Base-by-base conservation (phyloP, 1,140 invertebrate species). In the Pollicipes pollicipes region DNA sequence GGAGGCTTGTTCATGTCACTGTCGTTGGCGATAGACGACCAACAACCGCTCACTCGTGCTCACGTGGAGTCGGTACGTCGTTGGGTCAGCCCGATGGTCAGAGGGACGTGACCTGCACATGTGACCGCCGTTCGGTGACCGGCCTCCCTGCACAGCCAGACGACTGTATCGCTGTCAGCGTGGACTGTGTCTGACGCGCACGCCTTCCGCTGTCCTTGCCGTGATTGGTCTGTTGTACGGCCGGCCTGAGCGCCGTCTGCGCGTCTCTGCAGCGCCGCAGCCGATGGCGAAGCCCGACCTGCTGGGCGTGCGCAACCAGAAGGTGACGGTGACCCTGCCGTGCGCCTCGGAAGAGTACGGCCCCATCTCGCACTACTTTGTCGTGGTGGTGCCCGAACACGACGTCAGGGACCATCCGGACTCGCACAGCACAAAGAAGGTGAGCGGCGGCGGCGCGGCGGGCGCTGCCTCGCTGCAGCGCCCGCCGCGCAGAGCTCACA, bases 311-410 rank as follows among this genome's bases (percentile, higher is more conserved):
- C 86, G 91, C 29, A 89, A 89, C 77, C 84, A 86, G 77, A 90
- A 92, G 80, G 92, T 97, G 73, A 87, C 88, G 69, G 90, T 98
- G 26, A 91, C 93, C 73, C 79, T 98, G 75, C 91, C 92, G 3
- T 91, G 93, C 82, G 95, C 97, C 0, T 96, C 93, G 0, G 95
- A 98, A 82, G 95, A 97, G 80, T 97, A 97, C 78, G 97, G 97
- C n/a, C 95, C 93, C 0, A 97, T 99, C 72, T 94, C 91, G 69
- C 94, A 98, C 83, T 99, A 99, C 80, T 97, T 90, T 79, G 79
- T 99, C 71, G 88, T 98, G 74, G 95, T 99, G 63, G 93, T 98
- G 17, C 95, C 95, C 0, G 89, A 94, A 75, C 89, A 93, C 75
- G 80, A 80, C 31, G 83, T 85, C 1, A 86, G 85, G 71, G 92